Percentiles rank a stretch among this genome's conserved stretches.
Conservation (phyloP, 1,140 invertebrate genomes). For the Thalassaphorura encarpata region DNA sequence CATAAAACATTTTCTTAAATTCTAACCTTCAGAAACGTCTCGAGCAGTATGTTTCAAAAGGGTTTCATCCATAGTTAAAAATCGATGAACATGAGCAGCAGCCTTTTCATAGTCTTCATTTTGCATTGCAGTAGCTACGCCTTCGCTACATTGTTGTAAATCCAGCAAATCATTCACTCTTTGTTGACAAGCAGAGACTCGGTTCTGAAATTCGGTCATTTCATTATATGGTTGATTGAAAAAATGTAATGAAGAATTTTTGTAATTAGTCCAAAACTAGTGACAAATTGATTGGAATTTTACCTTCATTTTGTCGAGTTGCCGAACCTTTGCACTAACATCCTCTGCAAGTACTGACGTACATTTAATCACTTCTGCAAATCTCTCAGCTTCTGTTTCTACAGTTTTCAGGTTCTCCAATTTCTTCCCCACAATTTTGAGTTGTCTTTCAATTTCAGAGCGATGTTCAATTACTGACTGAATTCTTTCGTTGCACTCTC, state of each 20-base stretch:
- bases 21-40: slow-evolving; percentile 54
- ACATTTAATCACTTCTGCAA: slow-evolving; percentile 72
- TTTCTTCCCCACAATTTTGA: slow-evolving; percentile 51
- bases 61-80: slow-evolving; percentile 87
- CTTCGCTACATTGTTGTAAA: slow-evolving; percentile 88
- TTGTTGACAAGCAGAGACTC: slow-evolving; percentile 88
- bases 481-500: slow-evolving; percentile 48
- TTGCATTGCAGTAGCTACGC: slow-evolving; percentile 80
- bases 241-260: too few relatives aligned
- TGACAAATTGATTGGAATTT: slow-evolving; percentile 27
- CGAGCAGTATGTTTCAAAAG: slow-evolving; percentile 67
- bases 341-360: slow-evolving; percentile 84
- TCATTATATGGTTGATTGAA: too few relatives aligned
- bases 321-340: slow-evolving; percentile 90
- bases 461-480: slow-evolving; percentile 49
- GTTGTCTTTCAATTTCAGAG: slow-evolving; percentile 54
- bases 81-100: slow-evolving; percentile 88
- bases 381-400: slow-evolving; percentile 57
- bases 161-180: slow-evolving; percentile 93
- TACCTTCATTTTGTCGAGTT: slow-evolving; percentile 86
- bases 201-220: slow-evolving; percentile 49
- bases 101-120: slow-evolving; percentile 89
- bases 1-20: too few relatives aligned
- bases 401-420: slow-evolving; percentile 57
- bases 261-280: too few relatives aligned